A percentile compares a stretch with the other conserved stretches of the same genome.
phyloP scores from a whole-genome alignment of 2,888 invertebrate species.

The Cryptocheilus praepositus region DNA sequence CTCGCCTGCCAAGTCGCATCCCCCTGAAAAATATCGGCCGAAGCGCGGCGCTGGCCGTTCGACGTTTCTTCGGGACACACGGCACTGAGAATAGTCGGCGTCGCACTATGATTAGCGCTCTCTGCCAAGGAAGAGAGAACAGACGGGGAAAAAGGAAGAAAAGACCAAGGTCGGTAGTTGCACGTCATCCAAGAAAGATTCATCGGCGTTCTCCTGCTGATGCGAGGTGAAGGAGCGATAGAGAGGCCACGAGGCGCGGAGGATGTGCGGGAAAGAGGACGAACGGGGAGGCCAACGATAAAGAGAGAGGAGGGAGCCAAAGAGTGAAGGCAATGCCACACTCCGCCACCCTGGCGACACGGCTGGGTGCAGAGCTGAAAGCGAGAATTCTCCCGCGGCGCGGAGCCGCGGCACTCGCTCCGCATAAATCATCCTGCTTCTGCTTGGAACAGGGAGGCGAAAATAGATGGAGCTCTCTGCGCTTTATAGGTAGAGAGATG shows the following conservation, averaged over 20 bases:
- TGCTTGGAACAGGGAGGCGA: slow-evolving; percentile 60
- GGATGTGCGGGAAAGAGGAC: not conserved
- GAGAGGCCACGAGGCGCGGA: too few relatives aligned
- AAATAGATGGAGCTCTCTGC: slow-evolving; percentile 63
- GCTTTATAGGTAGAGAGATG: slow-evolving; percentile 25
- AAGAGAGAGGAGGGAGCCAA: slow-evolving; percentile 18
- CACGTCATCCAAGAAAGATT: slow-evolving; percentile 56
- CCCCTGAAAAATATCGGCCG: slow-evolving; percentile 13
- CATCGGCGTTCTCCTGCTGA: slow-evolving; percentile 50
- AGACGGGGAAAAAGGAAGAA: slow-evolving; percentile 11
- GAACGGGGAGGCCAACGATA: slow-evolving; percentile 19
- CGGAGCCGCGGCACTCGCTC: slow-evolving; percentile 63
- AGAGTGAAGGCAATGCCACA: slow-evolving; percentile 54
- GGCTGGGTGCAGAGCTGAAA: slow-evolving; percentile 63
- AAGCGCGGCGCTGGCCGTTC: slow-evolving; percentile 10
- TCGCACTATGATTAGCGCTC: slow-evolving; percentile 51
- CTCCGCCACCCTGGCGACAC: slow-evolving; percentile 61
- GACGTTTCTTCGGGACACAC: slow-evolving; percentile 28
- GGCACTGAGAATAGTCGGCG: slow-evolving; percentile 38
- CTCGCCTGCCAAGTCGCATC: not conserved
- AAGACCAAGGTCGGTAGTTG: slow-evolving; percentile 51
- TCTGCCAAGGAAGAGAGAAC: slow-evolving; percentile 19
- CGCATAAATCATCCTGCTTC: slow-evolving; percentile 68
- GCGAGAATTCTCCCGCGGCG: slow-evolving; percentile 69
- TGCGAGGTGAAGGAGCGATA: slow-evolving; percentile 26